These are phyloP conservation scores for Carapus acus DNA, from an alignment of 2,797 vertebrate genomes.

Conservation along the genomic window DNA sequence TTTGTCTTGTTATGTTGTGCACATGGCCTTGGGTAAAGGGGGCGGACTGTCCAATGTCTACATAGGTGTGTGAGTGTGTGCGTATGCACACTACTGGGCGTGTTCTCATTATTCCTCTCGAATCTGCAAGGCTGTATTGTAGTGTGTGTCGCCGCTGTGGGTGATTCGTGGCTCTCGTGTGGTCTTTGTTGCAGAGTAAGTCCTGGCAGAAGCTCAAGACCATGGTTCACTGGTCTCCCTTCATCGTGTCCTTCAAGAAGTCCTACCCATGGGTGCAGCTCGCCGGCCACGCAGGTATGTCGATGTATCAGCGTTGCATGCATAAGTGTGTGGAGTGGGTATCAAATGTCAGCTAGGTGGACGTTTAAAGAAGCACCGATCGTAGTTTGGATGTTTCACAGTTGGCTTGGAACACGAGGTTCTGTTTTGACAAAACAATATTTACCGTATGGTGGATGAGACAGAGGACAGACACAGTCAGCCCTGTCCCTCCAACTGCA, in stretches of 20 bases:
- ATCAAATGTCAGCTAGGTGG: too few relatives aligned
- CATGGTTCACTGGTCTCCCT: constrained; percentile 82
- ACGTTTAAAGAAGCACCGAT: too few relatives aligned
- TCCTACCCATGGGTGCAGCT: constrained; percentile 87
- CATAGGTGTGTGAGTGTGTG: constrained; percentile 25
- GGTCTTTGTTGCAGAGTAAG: constrained; percentile 71
- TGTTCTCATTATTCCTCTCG: constrained; percentile 48
- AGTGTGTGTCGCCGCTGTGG: constrained; percentile 10
- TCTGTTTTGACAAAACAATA: too few relatives aligned
- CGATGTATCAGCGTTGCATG: not conserved
- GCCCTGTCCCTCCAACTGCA: too few relatives aligned
- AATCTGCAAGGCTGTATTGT: constrained; percentile 16
- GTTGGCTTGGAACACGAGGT: too few relatives aligned
- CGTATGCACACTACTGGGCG: constrained; percentile 29
- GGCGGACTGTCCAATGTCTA: constrained; percentile 58
- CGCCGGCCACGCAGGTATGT: constrained; percentile 82
- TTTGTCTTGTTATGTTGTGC: constrained; percentile 45
- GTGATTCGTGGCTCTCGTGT: constrained; percentile 6
- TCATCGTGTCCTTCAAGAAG: constrained; percentile 79
- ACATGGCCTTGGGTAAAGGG: constrained; percentile 55
- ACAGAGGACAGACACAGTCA: too few relatives aligned
- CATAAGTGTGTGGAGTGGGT: too few relatives aligned
- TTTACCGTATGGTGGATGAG: too few relatives aligned
- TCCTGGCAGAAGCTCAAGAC: constrained; percentile 84
- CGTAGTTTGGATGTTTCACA: too few relatives aligned